These are phyloP conservation scores for Callinectes sapidus DNA, from an alignment of 2,888 invertebrate genomes.

Conservation along the genomic window DNA sequence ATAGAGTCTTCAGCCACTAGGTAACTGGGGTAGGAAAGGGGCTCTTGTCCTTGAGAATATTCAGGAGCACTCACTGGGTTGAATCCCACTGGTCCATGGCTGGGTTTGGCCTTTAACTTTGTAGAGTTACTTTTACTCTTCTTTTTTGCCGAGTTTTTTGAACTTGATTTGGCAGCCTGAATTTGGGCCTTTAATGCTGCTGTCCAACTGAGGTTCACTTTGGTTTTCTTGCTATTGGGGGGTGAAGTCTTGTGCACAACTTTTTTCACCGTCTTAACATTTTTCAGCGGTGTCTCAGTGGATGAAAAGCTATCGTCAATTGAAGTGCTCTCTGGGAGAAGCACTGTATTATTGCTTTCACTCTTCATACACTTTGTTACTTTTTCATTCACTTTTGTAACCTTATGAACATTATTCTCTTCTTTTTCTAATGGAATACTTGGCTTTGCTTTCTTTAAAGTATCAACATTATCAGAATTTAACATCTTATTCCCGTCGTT, in stretches of 20 bases:
- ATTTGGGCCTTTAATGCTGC: conserved; percentile 71
- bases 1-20: conserved; percentile 58
- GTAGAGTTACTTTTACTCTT: conserved; percentile 51
- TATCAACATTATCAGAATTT: not conserved
- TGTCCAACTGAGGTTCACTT: conserved; percentile 70
- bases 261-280: conserved; percentile 30
- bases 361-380: conserved; percentile 26
- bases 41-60: conserved; percentile 41
- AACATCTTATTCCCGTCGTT: not conserved
- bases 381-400: not conserved
- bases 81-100: conserved; percentile 39
- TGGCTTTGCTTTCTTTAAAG: conserved; percentile 26
- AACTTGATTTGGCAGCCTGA: conserved; percentile 51
- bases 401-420: not conserved
- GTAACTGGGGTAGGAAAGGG: conserved; percentile 54
- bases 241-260: conserved; percentile 11
- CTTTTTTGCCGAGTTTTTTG: conserved; percentile 43
- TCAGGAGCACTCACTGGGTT: conserved; percentile 27
- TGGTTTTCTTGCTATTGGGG: conserved; percentile 57
- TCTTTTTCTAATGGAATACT: conserved; percentile 26
- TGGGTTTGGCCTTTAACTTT: conserved; percentile 29
- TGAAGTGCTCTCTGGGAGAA: not conserved
- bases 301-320: conserved; percentile 36
- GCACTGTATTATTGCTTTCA: not conserved
- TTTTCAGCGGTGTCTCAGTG: not conserved